These are phyloP conservation scores for Globicephala melas DNA, from an alignment of 2,113 vertebrate species.

Conservation along the genomic window DNA sequence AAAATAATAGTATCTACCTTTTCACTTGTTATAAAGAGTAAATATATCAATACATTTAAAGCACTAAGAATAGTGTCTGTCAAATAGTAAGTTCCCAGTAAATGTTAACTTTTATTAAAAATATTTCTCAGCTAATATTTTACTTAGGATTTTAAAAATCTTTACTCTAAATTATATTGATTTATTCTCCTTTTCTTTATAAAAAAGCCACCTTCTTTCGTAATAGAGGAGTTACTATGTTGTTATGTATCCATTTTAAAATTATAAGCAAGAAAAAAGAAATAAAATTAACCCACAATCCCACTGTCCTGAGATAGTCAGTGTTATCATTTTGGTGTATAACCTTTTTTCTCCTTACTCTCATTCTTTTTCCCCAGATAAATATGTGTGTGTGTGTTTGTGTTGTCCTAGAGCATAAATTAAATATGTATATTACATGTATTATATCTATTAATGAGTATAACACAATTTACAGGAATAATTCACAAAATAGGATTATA, in stretches of 20 bases:
- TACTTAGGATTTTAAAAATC: not conserved
- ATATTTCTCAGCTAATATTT: constrained; percentile 9
- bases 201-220: not conserved
- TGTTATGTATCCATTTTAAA: not conserved
- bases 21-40: not conserved
- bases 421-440: not conserved
- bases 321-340: not conserved
- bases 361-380: not conserved
- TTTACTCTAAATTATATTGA: not conserved
- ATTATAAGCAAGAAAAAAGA: not conserved
- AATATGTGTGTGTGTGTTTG: not conserved
- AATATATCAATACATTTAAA: not conserved
- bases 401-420: not conserved
- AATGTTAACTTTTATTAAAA: constrained; percentile 28
- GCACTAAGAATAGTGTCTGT: not conserved
- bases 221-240: not conserved
- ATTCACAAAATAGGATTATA: not conserved
- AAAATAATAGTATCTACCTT: not conserved
- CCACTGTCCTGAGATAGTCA: not conserved
- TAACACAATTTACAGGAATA: not conserved
- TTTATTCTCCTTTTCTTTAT: not conserved
- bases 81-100: not conserved
- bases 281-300: not conserved
- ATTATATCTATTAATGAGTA: not conserved
- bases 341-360: not conserved